Evolutionary conservation across 2,797 vertebrate species (phyloP).

Genomic region (Xyrichtys novacula): DNA sequence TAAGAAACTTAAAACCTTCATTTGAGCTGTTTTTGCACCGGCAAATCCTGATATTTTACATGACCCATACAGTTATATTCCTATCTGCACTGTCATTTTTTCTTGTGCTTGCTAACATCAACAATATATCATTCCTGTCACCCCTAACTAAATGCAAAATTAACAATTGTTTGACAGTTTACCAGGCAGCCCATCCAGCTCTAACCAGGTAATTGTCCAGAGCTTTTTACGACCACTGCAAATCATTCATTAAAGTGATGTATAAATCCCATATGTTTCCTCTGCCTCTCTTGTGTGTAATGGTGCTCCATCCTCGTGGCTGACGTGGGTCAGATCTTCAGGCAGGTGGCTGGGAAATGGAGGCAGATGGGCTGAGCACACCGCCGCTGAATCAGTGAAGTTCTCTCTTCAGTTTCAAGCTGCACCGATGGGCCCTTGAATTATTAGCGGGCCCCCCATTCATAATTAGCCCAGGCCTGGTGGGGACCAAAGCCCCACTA

Average conservation of each 20-base stretch:
- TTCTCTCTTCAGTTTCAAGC: slow-evolving; percentile 82
- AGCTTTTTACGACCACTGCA: slow-evolving; percentile 69
- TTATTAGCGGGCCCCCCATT: slow-evolving; percentile 85
- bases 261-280: slow-evolving; percentile 78
- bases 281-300: slow-evolving; percentile 63
- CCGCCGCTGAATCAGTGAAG: slow-evolving; percentile 78
- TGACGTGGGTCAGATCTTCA: slow-evolving; percentile 79
- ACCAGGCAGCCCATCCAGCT: slow-evolving; percentile 44
- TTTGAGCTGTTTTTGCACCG: slow-evolving; percentile 1
- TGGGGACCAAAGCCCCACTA: slow-evolving; percentile 86
- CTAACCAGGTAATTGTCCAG: slow-evolving; percentile 68
- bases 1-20: slow-evolving; percentile 10
- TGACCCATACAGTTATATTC: not conserved
- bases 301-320: slow-evolving; percentile 66
- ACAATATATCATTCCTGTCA: not conserved
- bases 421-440: slow-evolving; percentile 84
- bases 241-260: slow-evolving; percentile 68
- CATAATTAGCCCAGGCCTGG: slow-evolving; percentile 86
- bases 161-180: slow-evolving; percentile 48
- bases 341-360: slow-evolving; percentile 81
- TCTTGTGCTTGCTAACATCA: not conserved
- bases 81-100: not conserved
- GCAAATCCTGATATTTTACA: not conserved
- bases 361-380: slow-evolving; percentile 80
- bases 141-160: slow-evolving; percentile 32